These are phyloP conservation scores for Natator depressus DNA, from an alignment of 2,113 vertebrate species.

Conservation along the genomic window DNA sequence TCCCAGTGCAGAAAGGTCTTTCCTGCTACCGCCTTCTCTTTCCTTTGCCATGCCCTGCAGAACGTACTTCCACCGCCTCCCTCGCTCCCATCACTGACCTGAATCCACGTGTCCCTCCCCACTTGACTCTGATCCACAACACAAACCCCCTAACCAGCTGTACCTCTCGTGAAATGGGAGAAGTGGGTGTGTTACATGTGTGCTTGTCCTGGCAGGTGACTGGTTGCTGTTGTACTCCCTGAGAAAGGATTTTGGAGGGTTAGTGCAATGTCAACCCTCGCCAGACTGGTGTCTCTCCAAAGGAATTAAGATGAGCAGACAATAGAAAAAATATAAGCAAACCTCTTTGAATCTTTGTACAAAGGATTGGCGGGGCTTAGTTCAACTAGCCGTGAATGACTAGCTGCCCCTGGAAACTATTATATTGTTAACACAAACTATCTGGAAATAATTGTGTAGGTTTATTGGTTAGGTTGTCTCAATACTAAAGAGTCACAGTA, in stretches of 20 bases:
- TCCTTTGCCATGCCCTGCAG: not conserved
- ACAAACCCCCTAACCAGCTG: not conserved
- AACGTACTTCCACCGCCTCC: not conserved
- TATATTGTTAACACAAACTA: not conserved
- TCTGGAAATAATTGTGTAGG: not conserved
- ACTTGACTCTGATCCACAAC: not conserved
- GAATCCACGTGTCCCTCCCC: not conserved
- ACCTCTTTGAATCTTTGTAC: not conserved
- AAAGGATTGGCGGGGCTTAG: not conserved
- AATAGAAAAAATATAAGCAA: not conserved
- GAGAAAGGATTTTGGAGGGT: accelerated
- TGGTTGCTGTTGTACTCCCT: not conserved
- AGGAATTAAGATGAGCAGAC: not conserved
- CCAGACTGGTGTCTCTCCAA: not conserved
- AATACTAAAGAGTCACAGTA: not conserved
- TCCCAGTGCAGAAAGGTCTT: not conserved
- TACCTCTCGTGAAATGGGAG: not conserved
- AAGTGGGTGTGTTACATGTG: not conserved
- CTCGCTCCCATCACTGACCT: not conserved
- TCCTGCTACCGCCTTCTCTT: not conserved
- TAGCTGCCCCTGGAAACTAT: not conserved
- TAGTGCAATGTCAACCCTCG: not conserved
- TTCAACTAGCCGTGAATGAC: not conserved
- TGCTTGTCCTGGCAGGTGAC: not conserved
- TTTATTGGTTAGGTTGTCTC: not conserved